phyloP scores from a whole-genome alignment of 2,888 invertebrate genomes.

The Onthophagus sagittarius region DNA sequence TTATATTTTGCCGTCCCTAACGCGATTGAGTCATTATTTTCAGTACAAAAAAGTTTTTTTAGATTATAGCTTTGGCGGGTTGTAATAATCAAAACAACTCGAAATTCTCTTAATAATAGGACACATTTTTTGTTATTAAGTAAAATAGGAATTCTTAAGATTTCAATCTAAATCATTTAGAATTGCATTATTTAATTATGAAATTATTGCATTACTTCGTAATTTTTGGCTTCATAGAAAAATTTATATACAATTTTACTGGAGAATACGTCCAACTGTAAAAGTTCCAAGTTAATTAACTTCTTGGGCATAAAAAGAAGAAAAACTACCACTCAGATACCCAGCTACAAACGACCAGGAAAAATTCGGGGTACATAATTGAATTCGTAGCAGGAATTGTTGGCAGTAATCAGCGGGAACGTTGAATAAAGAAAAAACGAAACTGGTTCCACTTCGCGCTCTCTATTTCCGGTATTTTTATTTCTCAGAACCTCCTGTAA shows the following conservation, averaged over 20 bases:
- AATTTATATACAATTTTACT: neutral
- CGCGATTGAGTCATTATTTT: conserved; percentile 24
- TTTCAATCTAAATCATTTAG: no score
- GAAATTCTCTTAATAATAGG: neutral
- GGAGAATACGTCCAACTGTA: neutral
- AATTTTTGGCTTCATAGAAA: neutral
- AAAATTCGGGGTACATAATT: conserved; percentile 36
- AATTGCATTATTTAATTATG: no score
- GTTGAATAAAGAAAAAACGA: conserved; percentile 2
- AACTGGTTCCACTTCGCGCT: neutral
- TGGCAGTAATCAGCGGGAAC: conserved; percentile 35
- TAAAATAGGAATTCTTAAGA: no score
- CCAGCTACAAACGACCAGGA: conserved; percentile 8
- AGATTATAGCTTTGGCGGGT: neutral
- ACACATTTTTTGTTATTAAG: neutral
- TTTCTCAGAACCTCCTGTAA: conserved; percentile 2
- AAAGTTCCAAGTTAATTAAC: neutral
- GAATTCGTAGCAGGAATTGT: conserved; percentile 37
- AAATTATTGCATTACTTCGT: neutral
- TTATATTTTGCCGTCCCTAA: conserved; percentile 16
- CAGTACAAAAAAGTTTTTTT: neutral
- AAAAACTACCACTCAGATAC: neutral
- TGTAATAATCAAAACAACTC: neutral
- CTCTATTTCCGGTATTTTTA: neutral
- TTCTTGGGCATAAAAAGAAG: neutral